Evolutionary conservation across 1,140 invertebrate genomes (phyloP), one percentile per base, ranked within the genome.

Genomic region (Drusus annulatus): DNA sequence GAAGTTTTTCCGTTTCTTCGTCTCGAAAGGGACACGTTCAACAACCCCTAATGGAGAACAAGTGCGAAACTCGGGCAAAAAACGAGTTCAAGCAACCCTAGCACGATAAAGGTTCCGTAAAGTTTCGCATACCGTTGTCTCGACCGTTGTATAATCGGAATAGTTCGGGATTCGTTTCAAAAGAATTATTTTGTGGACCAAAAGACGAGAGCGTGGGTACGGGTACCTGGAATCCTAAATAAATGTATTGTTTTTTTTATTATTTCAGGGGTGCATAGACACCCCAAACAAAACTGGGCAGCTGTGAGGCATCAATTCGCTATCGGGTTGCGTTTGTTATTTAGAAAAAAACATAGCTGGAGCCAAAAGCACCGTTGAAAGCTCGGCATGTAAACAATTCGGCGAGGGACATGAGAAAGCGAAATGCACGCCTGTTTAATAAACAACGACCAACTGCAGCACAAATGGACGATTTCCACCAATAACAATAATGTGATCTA

Each of bases 21-120:
- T 28, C 54, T 17, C 52, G 6, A 28, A 58, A 79, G 75, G 78
- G 78, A 62, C 65, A 80, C 81, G 81, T 82, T 82, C 81, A 80
- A 73, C 81, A 82, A 82, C 81, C 81, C 81, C 81, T 74, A 79
- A 78, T 31, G 52, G 54, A 25, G 51, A 74, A 80, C 81, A 82
- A 82, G 81, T 82, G 81, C 78, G 74, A 80, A 80, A 80, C 69
- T 54, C 28, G 63, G 78, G 63, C 78, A 80, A 82, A 82, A 82
- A 54, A 60, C 73, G 68, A 74, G 81, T 82, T 82, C 81, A 82
- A 82, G 68, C 81, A 82, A 82, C 81, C 78, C 81, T 36, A 31
- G 28, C 52, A 62, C 31, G 54, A 50, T 76, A 76, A 56, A 23
- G 23, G 62, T 54, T 78, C 60, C 50, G 76, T 68, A 77, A 68